A percentile compares a stretch with the other conserved stretches of the same genome.
Evolutionary conservation across 2,797 vertebrate genomes (phyloP).

Genomic region (Dicrostonyx torquatus): DNA sequence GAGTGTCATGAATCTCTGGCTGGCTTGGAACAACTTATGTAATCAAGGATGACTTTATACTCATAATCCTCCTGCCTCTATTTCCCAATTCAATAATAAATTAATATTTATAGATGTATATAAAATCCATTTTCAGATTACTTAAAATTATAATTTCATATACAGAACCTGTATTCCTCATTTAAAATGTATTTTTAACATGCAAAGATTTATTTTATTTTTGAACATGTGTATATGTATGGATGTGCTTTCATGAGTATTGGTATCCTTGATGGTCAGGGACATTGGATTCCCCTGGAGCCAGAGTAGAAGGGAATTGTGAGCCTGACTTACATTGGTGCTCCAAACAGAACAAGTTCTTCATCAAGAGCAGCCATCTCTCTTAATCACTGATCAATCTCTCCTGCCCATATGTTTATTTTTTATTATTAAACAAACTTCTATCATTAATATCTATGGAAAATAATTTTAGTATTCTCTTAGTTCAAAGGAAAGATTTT

Average conservation of each 20-base stretch:
- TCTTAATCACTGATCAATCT: background rate
- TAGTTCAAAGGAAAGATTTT: conserved; percentile 22
- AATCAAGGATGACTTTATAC: background rate
- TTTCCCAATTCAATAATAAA: background rate
- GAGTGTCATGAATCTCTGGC: background rate
- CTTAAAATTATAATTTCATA: conserved; percentile 14
- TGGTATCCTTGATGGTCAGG: background rate
- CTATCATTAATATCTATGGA: background rate
- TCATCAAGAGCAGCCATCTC: background rate
- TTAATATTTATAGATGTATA: background rate
- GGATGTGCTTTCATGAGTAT: background rate
- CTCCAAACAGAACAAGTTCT: background rate
- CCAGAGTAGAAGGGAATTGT: background rate
- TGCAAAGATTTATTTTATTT: background rate
- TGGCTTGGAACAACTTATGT: background rate
- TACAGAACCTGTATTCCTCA: background rate
- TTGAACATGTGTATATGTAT: background rate
- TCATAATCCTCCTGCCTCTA: background rate
- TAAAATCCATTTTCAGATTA: background rate
- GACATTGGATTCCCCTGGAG: background rate
- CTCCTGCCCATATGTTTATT: background rate
- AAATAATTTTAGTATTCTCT: conserved; percentile 27
- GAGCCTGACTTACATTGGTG: background rate
- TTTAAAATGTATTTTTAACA: conserved; percentile 8
- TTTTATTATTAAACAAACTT: conserved; percentile 4